Evolutionary conservation across 2,888 invertebrate genomes (phyloP).

Genomic region (Koerneria pararmatus): DNA sequence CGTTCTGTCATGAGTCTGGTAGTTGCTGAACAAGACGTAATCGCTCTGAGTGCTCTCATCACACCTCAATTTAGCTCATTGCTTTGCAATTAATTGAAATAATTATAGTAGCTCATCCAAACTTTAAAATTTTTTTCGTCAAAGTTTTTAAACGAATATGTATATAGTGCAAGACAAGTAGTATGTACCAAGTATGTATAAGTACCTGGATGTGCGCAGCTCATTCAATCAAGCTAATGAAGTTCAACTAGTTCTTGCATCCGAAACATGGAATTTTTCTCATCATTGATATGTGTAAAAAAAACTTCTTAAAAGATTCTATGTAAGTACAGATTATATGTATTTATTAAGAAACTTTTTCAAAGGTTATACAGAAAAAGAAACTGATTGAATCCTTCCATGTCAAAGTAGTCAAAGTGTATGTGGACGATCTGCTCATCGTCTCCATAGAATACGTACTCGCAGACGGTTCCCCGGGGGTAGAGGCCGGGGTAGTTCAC

Average conservation of each 20-base stretch:
- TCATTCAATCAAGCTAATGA: too few relatives aligned
- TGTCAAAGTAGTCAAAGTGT: slow-evolving; percentile 84
- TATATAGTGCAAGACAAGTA: neutral
- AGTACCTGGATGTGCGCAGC: too few relatives aligned
- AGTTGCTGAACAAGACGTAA: slow-evolving; percentile 93
- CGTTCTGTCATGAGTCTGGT: slow-evolving; percentile 81
- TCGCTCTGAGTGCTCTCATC: slow-evolving; percentile 86
- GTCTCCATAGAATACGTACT: neutral
- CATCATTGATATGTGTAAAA: too few relatives aligned
- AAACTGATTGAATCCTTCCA: slow-evolving; percentile 90
- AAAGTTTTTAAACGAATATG: neutral
- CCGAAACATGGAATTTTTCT: too few relatives aligned
- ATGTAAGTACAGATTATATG: too few relatives aligned
- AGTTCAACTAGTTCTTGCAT: too few relatives aligned
- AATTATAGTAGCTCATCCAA: too few relatives aligned
- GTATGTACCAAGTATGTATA: too few relatives aligned
- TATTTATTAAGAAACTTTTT: too few relatives aligned
- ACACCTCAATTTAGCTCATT: slow-evolving; percentile 70
- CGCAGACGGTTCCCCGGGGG: neutral
- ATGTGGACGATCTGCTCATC: slow-evolving; percentile 65
- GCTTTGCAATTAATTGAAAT: too few relatives aligned
- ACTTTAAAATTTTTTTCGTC: neutral
- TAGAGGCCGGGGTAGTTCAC: neutral
- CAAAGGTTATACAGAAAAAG: slow-evolving; percentile 62
- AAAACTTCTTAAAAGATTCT: slow-evolving; percentile 4